These are phyloP conservation scores for Genyomyrus donnyi DNA, from an alignment of 2,113 vertebrate species.

Conservation along the genomic window DNA sequence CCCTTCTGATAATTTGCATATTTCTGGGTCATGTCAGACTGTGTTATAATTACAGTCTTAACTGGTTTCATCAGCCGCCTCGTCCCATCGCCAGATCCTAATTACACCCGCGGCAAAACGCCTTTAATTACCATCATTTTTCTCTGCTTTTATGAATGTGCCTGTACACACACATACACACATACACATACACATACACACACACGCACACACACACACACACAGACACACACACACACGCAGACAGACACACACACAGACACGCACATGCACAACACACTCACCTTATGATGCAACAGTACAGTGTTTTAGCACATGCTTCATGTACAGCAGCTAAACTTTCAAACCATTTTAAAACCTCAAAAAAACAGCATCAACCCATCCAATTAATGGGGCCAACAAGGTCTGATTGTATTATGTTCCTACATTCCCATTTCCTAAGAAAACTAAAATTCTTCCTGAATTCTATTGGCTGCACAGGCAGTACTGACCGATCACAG, in stretches of 20 bases:
- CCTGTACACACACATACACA: neutral
- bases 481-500: neutral
- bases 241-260: neutral
- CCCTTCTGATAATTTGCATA: neutral
- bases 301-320: neutral
- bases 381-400: neutral
- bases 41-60: conserved; percentile 22
- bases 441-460: neutral
- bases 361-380: neutral
- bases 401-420: neutral
- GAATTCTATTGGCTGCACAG: neutral
- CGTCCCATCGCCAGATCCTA: neutral
- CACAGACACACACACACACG: neutral
- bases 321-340: too few relatives aligned
- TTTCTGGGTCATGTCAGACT: conserved; percentile 20
- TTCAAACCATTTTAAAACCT: neutral
- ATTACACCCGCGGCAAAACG: conserved; percentile 7
- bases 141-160: conserved; percentile 1
- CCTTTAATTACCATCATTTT: conserved; percentile 15
- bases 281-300: neutral
- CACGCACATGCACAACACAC: neutral
- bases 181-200: neutral
- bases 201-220: neutral
- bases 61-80: conserved; percentile 11
- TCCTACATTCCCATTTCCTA: neutral